Conservation (phyloP, 1,140 invertebrate species). For the Caenorhabditis tropicalis region DNA sequence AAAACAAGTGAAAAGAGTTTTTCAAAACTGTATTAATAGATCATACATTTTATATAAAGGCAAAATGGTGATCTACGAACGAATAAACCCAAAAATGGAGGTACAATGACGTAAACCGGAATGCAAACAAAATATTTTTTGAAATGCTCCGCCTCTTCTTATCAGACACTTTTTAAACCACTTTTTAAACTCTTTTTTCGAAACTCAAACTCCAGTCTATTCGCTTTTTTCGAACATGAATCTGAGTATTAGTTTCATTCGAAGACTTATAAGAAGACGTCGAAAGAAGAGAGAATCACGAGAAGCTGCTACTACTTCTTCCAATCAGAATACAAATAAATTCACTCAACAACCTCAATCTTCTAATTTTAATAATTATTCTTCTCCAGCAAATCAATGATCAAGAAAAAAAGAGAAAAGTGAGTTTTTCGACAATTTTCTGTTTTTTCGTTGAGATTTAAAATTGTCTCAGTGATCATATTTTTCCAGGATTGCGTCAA, state of each 20-base stretch:
- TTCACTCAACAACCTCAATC: neutral
- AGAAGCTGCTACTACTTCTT: neutral
- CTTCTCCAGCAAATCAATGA: neutral
- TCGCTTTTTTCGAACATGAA: neutral
- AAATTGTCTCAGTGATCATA: too few relatives aligned
- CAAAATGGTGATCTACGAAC: too few relatives aligned
- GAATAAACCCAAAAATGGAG: too few relatives aligned
- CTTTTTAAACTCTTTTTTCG: neutral
- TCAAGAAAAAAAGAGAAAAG: neutral
- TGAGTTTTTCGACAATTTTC: neutral
- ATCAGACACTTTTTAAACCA: slow-evolving; percentile 9
- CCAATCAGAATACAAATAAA: neutral
- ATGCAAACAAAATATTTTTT: neutral
- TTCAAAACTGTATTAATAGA: too few relatives aligned
- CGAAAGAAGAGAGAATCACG: neutral
- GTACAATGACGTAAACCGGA: neutral
- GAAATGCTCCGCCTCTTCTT: neutral
- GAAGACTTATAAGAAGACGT: neutral
- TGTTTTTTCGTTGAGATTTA: neutral
- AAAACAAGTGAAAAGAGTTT: too few relatives aligned
- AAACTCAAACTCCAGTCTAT: neutral
- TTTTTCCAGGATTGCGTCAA: too few relatives aligned
- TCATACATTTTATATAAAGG: too few relatives aligned
- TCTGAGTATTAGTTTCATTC: neutral
- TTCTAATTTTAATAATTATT: neutral